Conservation (phyloP, 2,113 vertebrate genomes). For the Vulpes ferrilata region DNA sequence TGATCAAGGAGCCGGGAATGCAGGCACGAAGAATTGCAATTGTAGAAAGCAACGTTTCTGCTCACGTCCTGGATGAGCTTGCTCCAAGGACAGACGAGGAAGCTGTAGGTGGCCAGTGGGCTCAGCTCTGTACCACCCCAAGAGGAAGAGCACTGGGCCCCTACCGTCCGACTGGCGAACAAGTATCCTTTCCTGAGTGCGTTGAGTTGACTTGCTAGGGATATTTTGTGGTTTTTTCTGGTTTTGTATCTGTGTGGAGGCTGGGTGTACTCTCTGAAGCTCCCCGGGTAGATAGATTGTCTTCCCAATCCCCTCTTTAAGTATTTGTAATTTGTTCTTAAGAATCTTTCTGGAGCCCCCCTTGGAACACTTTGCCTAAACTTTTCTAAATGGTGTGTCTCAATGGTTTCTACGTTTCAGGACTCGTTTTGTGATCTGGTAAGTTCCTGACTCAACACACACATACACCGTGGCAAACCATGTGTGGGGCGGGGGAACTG, state of each 20-base stretch:
- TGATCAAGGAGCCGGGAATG: constrained; percentile 79
- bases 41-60: constrained; percentile 85
- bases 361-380: background rate
- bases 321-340: constrained; percentile 58
- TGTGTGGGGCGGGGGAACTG: background rate
- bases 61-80: constrained; percentile 85
- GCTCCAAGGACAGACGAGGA: constrained; percentile 86
- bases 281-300: constrained; percentile 57
- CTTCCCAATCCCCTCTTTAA: constrained; percentile 68
- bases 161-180: constrained; percentile 76
- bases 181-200: constrained; percentile 77
- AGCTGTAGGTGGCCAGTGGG: constrained; percentile 87
- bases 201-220: constrained; percentile 77
- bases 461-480: background rate
- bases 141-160: constrained; percentile 79
- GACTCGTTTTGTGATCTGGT: background rate
- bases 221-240: constrained; percentile 60
- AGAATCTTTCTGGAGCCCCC: background rate
- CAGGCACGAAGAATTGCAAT: constrained; percentile 83
- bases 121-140: constrained; percentile 85
- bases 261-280: background rate
- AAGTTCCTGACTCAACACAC: background rate
- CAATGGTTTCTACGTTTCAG: background rate
- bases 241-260: constrained; percentile 53
- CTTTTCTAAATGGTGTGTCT: background rate